A percentile compares a stretch with the other conserved stretches of the same genome.
Conservation (phyloP, 2,888 invertebrate species). For the Lasioglossum morio region DNA sequence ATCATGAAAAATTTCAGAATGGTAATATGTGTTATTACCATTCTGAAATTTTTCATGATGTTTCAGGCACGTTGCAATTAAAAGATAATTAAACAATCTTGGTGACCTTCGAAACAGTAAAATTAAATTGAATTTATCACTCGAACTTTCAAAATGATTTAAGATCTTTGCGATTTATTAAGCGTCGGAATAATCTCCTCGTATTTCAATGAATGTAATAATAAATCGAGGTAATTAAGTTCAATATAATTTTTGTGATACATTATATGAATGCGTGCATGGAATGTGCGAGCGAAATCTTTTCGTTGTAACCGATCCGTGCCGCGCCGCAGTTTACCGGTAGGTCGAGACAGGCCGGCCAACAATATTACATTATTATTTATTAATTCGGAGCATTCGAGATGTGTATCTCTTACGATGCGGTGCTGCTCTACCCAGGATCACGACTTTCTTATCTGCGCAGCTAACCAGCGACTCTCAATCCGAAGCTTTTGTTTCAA, state of each 20-base stretch:
- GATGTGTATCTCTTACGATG: slow-evolving; percentile 81
- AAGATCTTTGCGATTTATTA: too few relatives aligned
- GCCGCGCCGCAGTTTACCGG: slow-evolving; percentile 61
- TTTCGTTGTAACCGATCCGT: slow-evolving; percentile 32
- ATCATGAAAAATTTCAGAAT: too few relatives aligned
- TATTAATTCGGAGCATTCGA: slow-evolving; percentile 83
- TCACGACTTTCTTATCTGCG: slow-evolving; percentile 83
- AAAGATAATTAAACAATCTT: too few relatives aligned
- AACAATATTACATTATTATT: slow-evolving; percentile 84
- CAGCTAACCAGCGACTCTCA: slow-evolving; percentile 71
- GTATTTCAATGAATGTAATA: not conserved
- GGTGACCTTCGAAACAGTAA: too few relatives aligned
- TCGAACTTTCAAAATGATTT: too few relatives aligned
- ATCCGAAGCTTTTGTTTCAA: slow-evolving; percentile 20
- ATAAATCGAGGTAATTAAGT: not conserved
- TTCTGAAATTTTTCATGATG: not conserved
- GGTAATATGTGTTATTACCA: too few relatives aligned
- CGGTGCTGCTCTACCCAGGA: slow-evolving; percentile 76
- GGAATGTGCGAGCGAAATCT: slow-evolving; percentile 38
- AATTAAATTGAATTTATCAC: too few relatives aligned
- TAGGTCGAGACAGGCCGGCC: slow-evolving; percentile 68
- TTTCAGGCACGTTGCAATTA: too few relatives aligned
- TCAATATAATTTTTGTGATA: not conserved
- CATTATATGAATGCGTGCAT: slow-evolving; percentile 5
- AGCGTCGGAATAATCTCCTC: not conserved